Evolutionary conservation across 2,113 vertebrate genomes (phyloP).

Genomic region (Glaucomys volans): DNA sequence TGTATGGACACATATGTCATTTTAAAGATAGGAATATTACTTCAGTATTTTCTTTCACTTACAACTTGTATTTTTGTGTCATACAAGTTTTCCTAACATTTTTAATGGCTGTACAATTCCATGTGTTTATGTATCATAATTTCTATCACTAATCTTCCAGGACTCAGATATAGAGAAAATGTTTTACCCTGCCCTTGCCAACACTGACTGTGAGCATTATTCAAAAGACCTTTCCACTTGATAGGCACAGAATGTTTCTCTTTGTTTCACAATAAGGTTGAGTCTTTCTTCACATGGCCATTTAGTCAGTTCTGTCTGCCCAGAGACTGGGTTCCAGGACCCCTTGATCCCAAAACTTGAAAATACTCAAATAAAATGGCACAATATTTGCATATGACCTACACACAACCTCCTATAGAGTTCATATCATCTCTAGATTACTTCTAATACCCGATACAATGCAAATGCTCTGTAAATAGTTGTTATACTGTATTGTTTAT

Average conservation of each 20-base stretch:
- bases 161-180: not conserved
- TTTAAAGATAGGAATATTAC: slow-evolving; percentile 63
- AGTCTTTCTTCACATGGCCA: not conserved
- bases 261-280: slow-evolving; percentile 39
- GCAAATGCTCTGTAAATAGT: not conserved
- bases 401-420: not conserved
- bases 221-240: slow-evolving; percentile 43
- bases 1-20: not conserved
- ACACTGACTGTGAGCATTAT: not conserved
- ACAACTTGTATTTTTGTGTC: slow-evolving; percentile 22
- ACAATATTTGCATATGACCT: not conserved
- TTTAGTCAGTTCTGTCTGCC: not conserved
- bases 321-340: not conserved
- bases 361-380: not conserved
- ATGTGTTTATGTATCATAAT: not conserved
- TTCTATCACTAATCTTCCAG: slow-evolving; percentile 14
- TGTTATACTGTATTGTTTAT: not conserved
- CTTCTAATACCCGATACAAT: not conserved
- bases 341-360: not conserved
- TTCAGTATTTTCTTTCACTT: not conserved
- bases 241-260: slow-evolving; percentile 52
- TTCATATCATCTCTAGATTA: not conserved
- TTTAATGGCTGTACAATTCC: slow-evolving; percentile 18
- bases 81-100: slow-evolving; percentile 43
- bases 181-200: not conserved